Base-by-base conservation (phyloP, 2,113 vertebrate species). In the Edolisoma coerulescens region DNA sequence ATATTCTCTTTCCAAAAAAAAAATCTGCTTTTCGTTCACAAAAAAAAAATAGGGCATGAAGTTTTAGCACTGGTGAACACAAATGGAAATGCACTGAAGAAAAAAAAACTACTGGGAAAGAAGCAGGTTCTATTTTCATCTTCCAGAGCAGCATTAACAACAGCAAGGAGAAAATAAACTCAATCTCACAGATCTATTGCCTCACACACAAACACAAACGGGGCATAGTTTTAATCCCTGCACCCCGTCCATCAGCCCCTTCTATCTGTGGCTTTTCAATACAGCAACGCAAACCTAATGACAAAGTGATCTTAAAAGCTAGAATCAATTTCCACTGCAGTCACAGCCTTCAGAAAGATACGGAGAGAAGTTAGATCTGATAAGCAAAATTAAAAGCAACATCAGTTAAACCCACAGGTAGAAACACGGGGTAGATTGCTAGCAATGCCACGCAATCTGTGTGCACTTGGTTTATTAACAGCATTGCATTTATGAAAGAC, bases 321-420 rank as follows among this genome's bases (percentile, higher is more conserved):
- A 37, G 65, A 87, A 93, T 95, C 89, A 90, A 89, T 91, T 95
- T 59, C 54, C 59, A 85, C 57, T 91, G 84, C 50, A 82, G 70
- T 76, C 67, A 74, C 27, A 77, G 44, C 71, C 61, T 3, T 70
- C 78, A 91, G 74, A 80, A 93, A 80, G 64, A 63, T 3, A 64
- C 21, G 57, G 39, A 87, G 16, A 87, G 7, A 89, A 76, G 53
- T 76, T 69, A 69, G 41, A 91, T 67, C 69, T 57, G 84, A 93
- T 96, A 93, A 89, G 81, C 37, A 93, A 93, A 96, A 96, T 93
- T 93, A 93, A 87, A 96, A 95, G 64, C 71, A 93, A 16, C 57
- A 89, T 60, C 83, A 89, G 69, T 86, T 87, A 95, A 90, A 78
- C 9, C 7, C 35, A 63, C 33, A 18, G 67, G 52, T 20, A 77